Evolutionary conservation across 2,888 invertebrate species (phyloP).

Genomic region (Drosophila anceps): DNA sequence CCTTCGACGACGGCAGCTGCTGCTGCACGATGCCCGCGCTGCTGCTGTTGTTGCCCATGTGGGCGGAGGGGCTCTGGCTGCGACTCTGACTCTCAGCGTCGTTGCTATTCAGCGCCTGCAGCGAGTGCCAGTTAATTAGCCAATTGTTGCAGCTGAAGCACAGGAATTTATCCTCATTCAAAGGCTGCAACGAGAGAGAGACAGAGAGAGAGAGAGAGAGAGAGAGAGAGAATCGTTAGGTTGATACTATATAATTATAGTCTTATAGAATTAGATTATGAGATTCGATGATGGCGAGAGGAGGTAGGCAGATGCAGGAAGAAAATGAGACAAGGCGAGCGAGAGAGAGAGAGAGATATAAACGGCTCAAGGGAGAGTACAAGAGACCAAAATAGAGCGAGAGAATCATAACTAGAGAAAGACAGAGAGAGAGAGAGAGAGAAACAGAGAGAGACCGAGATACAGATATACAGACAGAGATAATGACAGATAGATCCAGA

Average conservation of each 20-base stretch:
- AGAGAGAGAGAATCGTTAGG: neutral
- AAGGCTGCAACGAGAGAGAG: slow-evolving; percentile 76
- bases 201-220: neutral
- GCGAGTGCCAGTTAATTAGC: slow-evolving; percentile 85
- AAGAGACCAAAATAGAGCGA: neutral
- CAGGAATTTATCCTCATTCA: slow-evolving; percentile 85
- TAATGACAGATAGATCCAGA: neutral
- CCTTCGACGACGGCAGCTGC: slow-evolving; percentile 63
- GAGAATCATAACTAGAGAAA: neutral
- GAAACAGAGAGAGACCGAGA: no score
- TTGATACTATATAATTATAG: neutral
- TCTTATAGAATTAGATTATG: neutral
- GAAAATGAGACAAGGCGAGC: neutral
- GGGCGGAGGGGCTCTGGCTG: slow-evolving; percentile 73
- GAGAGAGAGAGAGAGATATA: neutral
- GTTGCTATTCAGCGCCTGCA: slow-evolving; percentile 84
- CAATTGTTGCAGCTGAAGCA: slow-evolving; percentile 85
- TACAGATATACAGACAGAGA: neutral
- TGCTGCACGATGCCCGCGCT: slow-evolving; percentile 64
- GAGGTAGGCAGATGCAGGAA: neutral
- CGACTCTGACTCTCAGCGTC: slow-evolving; percentile 82
- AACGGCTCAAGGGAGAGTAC: neutral
- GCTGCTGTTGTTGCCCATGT: slow-evolving; percentile 76
- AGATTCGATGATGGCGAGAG: neutral
- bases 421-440: neutral